Evolutionary conservation across 2,797 vertebrate genomes (phyloP).

Genomic region (Ataeniobius toweri): DNA sequence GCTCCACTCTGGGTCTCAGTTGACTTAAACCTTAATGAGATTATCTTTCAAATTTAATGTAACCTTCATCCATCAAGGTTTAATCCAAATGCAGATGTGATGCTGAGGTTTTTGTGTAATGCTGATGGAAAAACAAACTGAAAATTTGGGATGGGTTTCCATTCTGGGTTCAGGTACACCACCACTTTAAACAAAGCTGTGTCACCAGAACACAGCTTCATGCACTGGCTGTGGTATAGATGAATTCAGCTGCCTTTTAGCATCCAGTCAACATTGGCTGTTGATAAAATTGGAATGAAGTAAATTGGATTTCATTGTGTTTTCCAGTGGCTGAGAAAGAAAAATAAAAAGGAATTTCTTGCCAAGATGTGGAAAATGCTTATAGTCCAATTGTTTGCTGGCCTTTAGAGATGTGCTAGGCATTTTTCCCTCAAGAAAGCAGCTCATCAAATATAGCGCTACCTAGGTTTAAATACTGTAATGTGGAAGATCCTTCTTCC

Average conservation of each 20-base stretch:
- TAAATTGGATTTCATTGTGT: background rate
- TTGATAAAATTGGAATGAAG: background rate
- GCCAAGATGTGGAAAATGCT: background rate
- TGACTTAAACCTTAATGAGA: constrained; percentile 52
- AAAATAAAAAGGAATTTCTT: background rate
- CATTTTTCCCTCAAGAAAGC: background rate
- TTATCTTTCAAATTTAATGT: constrained; percentile 46
- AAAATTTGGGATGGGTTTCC: background rate
- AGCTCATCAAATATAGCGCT: background rate
- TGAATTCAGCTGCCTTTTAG: background rate
- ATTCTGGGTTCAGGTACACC: background rate
- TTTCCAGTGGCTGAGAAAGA: background rate
- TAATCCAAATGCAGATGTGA: constrained; percentile 7
- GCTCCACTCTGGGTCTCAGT: constrained; percentile 36
- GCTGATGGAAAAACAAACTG: background rate
- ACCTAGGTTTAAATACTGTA: background rate
- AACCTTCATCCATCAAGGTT: constrained; percentile 27
- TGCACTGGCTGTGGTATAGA: background rate
- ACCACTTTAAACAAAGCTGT: background rate
- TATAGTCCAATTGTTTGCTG: background rate
- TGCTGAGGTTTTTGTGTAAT: background rate
- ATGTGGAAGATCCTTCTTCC: background rate
- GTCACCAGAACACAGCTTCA: background rate
- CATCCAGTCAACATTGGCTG: background rate
- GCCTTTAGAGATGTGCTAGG: background rate